These are phyloP conservation scores for Argyresthia albistria DNA, from an alignment of 2,888 invertebrate genomes.

Conservation along the genomic window DNA sequence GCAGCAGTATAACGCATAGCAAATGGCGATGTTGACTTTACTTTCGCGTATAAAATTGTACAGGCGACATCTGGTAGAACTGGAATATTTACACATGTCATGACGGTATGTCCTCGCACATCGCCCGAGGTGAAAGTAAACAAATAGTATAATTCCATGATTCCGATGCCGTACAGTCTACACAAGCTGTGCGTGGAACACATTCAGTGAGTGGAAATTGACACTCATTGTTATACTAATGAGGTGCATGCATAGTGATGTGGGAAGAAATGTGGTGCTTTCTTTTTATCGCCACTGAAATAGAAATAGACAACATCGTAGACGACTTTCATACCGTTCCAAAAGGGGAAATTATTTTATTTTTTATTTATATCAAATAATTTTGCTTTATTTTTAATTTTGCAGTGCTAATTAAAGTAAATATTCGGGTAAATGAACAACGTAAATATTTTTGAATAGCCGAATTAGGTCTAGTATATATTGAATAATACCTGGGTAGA, in stretches of 20 bases:
- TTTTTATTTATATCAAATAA: no score
- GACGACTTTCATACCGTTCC: no score
- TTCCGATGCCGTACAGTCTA: constrained; percentile 21
- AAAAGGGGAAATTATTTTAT: no score
- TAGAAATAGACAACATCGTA: neutral
- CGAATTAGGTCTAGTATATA: no score
- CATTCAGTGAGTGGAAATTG: neutral
- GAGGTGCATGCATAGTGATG: neutral
- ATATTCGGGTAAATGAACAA: constrained; percentile 8
- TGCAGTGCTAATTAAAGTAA: neutral
- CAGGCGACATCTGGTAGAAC: constrained; percentile 27
- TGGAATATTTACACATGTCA: constrained; percentile 30
- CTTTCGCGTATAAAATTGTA: constrained; percentile 30
- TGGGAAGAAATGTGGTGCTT: neutral
- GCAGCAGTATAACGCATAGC: no score
- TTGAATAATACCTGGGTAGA: no score
- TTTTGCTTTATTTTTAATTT: no score
- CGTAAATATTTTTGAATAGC: constrained; percentile 4
- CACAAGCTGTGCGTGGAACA: neutral
- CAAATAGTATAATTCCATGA: constrained; percentile 39
- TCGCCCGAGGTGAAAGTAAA: constrained; percentile 48
- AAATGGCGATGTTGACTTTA: no score
- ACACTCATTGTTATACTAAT: neutral
- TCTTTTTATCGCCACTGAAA: neutral
- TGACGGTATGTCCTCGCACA: constrained; percentile 28